Base-by-base conservation (phyloP, 1,140 invertebrate genomes). In the Uloborus diversus region DNA sequence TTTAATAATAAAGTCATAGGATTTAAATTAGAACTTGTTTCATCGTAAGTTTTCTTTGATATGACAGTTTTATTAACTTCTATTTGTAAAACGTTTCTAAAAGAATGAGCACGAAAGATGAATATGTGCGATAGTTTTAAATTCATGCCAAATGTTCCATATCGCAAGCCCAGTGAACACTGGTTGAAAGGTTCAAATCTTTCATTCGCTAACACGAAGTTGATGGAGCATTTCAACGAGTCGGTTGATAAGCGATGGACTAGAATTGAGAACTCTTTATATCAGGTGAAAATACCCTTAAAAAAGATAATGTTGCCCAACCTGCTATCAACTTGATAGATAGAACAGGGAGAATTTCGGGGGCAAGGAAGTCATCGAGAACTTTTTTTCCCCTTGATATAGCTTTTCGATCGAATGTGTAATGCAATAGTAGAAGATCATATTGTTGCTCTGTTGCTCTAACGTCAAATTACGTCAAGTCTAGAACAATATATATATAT, bases 321-420 rank as follows among this genome's bases (percentile, higher is more conserved):
- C 68, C 51, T 57, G 53, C 51, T 70, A 70, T 70, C 68, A 57
- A 27, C 49, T 56, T 70, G 68, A 70, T 70, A 53, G 68, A 70
- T 70, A 70, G 68, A 57, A 25, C 23, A 13, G n/a, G 68, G 68
- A 32, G 35, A 35, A 14, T 37, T 17, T 9, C 20, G 33, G 30
- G 68, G 49, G 51, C 33, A 70, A 70, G 51, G 42, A 57, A 70
- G 68, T 70, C 68, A 33, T 70, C 56, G 59, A 70, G 68, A 70
- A 70, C 68, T 70, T 70, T 70, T 32, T 64, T 61, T 37, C 51
- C 42, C 53, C 51, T 57, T 37, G 68, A 70, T 70, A 70, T 49
- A 57, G 59, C 51, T 57, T 57, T 33, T 32, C 51, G 68, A 70
- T 70, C 68, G 30, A 35, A 56, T 32, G 30, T 56, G 68, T 70